phyloP scores from a whole-genome alignment of 2,113 vertebrate genomes.

The Perca schrenkii region DNA sequence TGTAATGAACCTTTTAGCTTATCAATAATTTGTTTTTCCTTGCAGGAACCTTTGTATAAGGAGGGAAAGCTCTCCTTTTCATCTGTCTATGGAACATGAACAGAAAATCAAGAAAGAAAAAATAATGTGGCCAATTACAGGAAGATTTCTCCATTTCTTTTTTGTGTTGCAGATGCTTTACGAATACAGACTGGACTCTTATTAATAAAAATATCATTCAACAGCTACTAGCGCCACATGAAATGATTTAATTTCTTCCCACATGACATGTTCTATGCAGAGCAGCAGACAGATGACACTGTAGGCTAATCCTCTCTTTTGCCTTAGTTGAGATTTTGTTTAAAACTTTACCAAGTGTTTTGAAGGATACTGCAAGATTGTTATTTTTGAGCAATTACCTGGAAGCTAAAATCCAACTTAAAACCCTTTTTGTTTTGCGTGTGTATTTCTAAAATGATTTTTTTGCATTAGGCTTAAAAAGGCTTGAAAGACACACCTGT shows the following conservation, averaged over 20 bases:
- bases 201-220: not conserved
- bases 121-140: not conserved
- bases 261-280: not conserved
- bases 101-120: not conserved
- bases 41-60: slow-evolving; percentile 70
- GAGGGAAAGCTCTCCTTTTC: slow-evolving; percentile 36
- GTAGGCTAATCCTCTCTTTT: not conserved
- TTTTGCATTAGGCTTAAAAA: accelerated
- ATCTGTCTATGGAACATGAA: slow-evolving; percentile 16
- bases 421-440: not conserved
- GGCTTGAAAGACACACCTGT: slow-evolving; percentile 56
- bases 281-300: slow-evolving; percentile 49
- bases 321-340: not conserved
- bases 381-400: slow-evolving; percentile 24
- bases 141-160: not conserved
- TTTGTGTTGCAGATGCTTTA: not conserved
- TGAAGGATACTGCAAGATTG: not conserved
- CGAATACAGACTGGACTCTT: not conserved
- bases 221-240: not conserved
- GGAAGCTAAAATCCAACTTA: not conserved
- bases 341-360: not conserved
- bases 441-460: not conserved
- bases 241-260: not conserved
- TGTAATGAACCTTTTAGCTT: not conserved
- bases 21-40: slow-evolving; percentile 4